These are phyloP conservation scores for Fragum fragum DNA, from an alignment of 2,888 invertebrate genomes.

Conservation along the genomic window DNA sequence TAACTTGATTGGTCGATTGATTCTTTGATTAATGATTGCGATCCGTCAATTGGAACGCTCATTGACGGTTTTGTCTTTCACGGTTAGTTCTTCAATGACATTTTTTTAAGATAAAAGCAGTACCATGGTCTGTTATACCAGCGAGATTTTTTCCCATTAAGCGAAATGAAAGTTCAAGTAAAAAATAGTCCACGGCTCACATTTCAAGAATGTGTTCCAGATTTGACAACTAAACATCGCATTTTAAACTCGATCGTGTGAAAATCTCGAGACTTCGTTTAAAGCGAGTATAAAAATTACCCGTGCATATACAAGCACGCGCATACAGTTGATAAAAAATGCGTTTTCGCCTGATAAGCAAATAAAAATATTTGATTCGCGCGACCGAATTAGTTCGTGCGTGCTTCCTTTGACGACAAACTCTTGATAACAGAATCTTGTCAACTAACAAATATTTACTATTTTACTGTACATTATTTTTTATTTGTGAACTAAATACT, in stretches of 20 bases:
- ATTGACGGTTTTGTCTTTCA: no score
- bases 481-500: no score
- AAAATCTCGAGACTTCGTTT: background rate
- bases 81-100: no score
- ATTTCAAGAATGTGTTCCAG: background rate
- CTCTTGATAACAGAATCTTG: background rate
- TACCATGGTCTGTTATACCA: no score
- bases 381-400: background rate
- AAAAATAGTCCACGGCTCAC: background rate
- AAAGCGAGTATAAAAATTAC: background rate
- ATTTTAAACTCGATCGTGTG: background rate
- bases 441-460: no score
- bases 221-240: background rate
- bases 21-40: no score
- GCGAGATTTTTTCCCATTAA: no score
- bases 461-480: no score
- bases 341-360: background rate
- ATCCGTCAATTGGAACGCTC: no score
- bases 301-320: slow-evolving; percentile 8
- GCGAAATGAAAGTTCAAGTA: background rate
- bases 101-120: no score
- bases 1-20: no score
- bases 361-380: slow-evolving; percentile 4
- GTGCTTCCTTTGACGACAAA: background rate
- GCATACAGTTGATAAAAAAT: background rate